These are phyloP conservation scores for Heliconius sara DNA, from an alignment of 2,888 invertebrate genomes.

Conservation along the genomic window DNA sequence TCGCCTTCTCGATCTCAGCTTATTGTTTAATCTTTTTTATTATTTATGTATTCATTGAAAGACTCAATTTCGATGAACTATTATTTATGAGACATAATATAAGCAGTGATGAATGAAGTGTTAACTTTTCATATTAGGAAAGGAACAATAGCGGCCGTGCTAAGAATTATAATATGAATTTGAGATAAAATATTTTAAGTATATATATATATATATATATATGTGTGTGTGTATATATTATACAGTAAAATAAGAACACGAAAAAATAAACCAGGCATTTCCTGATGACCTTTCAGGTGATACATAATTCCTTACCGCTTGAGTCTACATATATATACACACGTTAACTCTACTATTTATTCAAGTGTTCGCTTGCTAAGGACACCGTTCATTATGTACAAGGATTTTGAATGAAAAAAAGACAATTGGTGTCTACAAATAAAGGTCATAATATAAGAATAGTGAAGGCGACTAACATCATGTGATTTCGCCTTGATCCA, in stretches of 20 bases:
- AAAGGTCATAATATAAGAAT: slow-evolving; percentile 67
- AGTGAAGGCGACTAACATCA: slow-evolving; percentile 63
- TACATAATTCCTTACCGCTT: slow-evolving; percentile 39
- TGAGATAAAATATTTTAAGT: neutral
- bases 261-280: slow-evolving; percentile 35
- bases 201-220: no score
- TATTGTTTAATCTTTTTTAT: slow-evolving; percentile 8
- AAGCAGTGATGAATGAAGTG: slow-evolving; percentile 48
- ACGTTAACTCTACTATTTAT: slow-evolving; percentile 64
- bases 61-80: slow-evolving; percentile 22
- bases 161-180: slow-evolving; percentile 40
- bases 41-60: slow-evolving; percentile 4
- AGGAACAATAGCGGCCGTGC: slow-evolving; percentile 42
- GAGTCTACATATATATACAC: slow-evolving; percentile 35
- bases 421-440: slow-evolving; percentile 69
- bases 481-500: slow-evolving; percentile 69
- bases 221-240: neutral
- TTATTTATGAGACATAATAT: slow-evolving; percentile 41
- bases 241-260: neutral
- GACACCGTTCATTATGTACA: slow-evolving; percentile 76
- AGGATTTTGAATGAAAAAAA: slow-evolving; percentile 73
- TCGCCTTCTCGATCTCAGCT: slow-evolving; percentile 7
- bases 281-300: slow-evolving; percentile 45
- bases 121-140: slow-evolving; percentile 40
- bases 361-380: slow-evolving; percentile 70